A percentile compares a stretch with the other conserved stretches of the same genome.
Conservation (phyloP, 2,113 vertebrate species). For the Callopanchax toddi region DNA sequence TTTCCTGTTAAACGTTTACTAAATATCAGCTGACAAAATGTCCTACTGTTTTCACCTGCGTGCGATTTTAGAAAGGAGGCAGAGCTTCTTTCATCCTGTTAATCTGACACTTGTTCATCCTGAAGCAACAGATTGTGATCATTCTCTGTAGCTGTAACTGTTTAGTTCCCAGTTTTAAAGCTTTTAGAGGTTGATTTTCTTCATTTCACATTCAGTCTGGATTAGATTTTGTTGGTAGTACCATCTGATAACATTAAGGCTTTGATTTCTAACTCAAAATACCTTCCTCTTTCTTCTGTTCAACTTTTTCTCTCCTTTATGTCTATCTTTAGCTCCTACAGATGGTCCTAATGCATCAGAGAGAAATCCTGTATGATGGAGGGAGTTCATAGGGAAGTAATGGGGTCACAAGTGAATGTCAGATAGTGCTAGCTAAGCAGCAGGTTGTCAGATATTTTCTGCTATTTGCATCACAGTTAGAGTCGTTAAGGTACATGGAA, state of each 20-base stretch:
- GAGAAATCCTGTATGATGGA: conserved; percentile 27
- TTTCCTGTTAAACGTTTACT: too few relatives aligned
- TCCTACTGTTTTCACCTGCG: too few relatives aligned
- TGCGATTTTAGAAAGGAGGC: too few relatives aligned
- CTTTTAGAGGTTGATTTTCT: too few relatives aligned
- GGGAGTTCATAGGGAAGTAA: conserved; percentile 59
- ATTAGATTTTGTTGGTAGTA: conserved; percentile 11
- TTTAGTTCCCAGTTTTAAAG: too few relatives aligned
- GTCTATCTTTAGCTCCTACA: conserved; percentile 29
- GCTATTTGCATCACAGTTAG: conserved; percentile 36
- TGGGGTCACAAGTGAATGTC: conserved; percentile 60
- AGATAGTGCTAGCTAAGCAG: conserved; percentile 44
- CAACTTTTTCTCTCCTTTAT: conserved; percentile 35
- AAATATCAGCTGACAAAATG: too few relatives aligned
- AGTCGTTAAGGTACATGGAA: conserved; percentile 38
- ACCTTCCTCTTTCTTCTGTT: conserved; percentile 18
- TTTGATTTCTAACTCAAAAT: conserved; percentile 18
- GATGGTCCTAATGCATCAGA: conserved; percentile 47
- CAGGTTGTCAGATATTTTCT: conserved; percentile 43
- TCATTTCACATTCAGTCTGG: too few relatives aligned
- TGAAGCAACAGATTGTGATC: too few relatives aligned
- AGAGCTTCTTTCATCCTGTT: too few relatives aligned
- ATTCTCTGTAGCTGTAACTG: too few relatives aligned
- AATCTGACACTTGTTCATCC: too few relatives aligned
- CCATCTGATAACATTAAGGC: conserved; percentile 22